phyloP scores from a whole-genome alignment of 2,888 invertebrate genomes.

The Hemithea aestivaria region DNA sequence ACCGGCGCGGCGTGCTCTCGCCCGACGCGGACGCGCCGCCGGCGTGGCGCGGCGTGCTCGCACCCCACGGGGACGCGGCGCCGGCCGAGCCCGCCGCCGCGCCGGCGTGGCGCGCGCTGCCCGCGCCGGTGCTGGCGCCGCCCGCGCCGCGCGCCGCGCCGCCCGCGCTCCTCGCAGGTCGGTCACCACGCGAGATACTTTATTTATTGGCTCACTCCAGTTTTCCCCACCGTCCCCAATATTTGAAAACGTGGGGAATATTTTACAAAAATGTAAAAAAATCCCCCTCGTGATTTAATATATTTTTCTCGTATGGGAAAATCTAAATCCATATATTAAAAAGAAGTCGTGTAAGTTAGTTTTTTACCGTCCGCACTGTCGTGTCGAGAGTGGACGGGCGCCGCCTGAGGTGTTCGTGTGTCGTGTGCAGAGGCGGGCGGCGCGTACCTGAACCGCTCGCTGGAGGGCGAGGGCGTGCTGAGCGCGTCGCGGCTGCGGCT shows the following conservation, averaged over 20 bases:
- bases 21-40: slow-evolving; percentile 55
- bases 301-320: no score
- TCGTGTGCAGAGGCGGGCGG: slow-evolving; percentile 60
- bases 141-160: slow-evolving; percentile 2
- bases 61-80: no score
- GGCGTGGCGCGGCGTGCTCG: slow-evolving; percentile 44
- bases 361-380: no score
- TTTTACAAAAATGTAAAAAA: no score
- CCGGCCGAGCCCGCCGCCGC: slow-evolving; percentile 12
- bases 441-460: slow-evolving; percentile 10
- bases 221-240: no score
- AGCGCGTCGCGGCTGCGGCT: slow-evolving; percentile 87
- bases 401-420: slow-evolving; percentile 67
- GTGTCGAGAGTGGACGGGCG: no score
- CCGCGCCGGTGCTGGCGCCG: slow-evolving; percentile 86
- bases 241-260: no score
- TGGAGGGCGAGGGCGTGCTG: slow-evolving; percentile 50
- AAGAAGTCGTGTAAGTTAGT: no score
- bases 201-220: no score
- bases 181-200: no score
- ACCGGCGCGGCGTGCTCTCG: slow-evolving; percentile 76
- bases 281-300: no score
- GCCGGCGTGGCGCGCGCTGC: background rate
- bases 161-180: background rate
- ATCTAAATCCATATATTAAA: no score